phyloP scores from a whole-genome alignment of 2,888 invertebrate species.

The Buathra laborator region DNA sequence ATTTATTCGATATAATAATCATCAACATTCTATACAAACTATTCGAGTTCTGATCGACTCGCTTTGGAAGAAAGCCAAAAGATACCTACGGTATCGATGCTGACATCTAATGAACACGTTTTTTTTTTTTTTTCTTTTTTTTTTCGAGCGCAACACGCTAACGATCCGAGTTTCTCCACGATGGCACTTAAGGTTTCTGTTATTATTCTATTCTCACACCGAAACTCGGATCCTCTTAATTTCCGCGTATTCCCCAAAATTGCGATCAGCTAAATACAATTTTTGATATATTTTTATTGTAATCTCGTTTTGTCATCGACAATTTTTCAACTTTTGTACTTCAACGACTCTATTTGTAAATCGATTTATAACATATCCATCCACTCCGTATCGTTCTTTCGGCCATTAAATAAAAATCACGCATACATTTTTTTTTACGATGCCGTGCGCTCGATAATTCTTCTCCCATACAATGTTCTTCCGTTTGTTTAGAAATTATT shows the following conservation, averaged over 20 bases:
- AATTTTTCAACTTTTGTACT: constrained; percentile 51
- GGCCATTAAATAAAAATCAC: constrained; percentile 26
- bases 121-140: constrained; percentile 3
- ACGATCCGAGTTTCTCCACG: constrained; percentile 33
- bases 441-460: constrained; percentile 2
- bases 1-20: constrained; percentile 29
- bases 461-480: not conserved
- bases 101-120: constrained; percentile 34
- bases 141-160: constrained; percentile 21
- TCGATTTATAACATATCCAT: constrained; percentile 21
- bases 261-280: not conserved
- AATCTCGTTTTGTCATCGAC: constrained; percentile 39
- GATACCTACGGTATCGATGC: constrained; percentile 6
- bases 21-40: constrained; percentile 27
- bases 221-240: constrained; percentile 24
- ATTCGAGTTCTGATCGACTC: not conserved
- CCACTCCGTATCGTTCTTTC: constrained; percentile 42
- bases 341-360: constrained; percentile 36
- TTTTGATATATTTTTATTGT: constrained; percentile 24
- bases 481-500: not conserved
- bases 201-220: constrained; percentile 20
- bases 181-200: constrained; percentile 52
- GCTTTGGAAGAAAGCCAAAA: constrained; percentile 11
- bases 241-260: not conserved
- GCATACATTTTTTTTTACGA: constrained; percentile 31